Conservation (phyloP, 1,140 invertebrate genomes). For the Drosophila kohkoa region DNA sequence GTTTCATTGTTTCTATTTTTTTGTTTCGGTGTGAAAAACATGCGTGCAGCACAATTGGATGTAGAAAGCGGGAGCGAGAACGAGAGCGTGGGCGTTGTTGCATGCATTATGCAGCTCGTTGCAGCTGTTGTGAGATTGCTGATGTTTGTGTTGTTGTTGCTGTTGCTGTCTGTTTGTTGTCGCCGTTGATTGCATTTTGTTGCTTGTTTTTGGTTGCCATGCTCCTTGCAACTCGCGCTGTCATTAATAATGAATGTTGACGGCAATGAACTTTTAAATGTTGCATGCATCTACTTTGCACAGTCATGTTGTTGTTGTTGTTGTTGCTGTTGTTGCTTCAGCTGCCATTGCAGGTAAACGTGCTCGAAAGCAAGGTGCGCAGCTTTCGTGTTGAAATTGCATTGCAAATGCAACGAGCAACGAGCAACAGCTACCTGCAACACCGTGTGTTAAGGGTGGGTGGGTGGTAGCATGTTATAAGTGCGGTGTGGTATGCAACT, state of each 20-base stretch:
- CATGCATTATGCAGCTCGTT: constrained; percentile 69
- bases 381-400: constrained; percentile 81
- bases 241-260: constrained; percentile 85
- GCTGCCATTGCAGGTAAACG: constrained; percentile 72
- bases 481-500: constrained; percentile 46
- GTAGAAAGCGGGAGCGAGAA: background rate
- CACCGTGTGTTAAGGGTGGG: background rate
- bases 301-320: constrained; percentile 38
- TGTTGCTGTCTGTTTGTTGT: constrained; percentile 65
- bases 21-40: constrained; percentile 36
- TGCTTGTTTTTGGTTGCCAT: constrained; percentile 78
- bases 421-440: constrained; percentile 22
- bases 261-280: constrained; percentile 85
- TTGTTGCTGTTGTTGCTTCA: constrained; percentile 42
- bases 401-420: constrained; percentile 71
- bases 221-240: constrained; percentile 58
- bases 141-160: constrained; percentile 32
- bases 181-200: constrained; percentile 79
- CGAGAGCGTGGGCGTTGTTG: constrained; percentile 24
- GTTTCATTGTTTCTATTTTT: background rate
- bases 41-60: constrained; percentile 28
- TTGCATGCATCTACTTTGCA: constrained; percentile 77
- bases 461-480: constrained; percentile 21
- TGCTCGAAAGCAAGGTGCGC: constrained; percentile 75
- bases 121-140: constrained; percentile 48